phyloP scores from a whole-genome alignment of 1,140 invertebrate species.

The Drosophila repletoides region DNA sequence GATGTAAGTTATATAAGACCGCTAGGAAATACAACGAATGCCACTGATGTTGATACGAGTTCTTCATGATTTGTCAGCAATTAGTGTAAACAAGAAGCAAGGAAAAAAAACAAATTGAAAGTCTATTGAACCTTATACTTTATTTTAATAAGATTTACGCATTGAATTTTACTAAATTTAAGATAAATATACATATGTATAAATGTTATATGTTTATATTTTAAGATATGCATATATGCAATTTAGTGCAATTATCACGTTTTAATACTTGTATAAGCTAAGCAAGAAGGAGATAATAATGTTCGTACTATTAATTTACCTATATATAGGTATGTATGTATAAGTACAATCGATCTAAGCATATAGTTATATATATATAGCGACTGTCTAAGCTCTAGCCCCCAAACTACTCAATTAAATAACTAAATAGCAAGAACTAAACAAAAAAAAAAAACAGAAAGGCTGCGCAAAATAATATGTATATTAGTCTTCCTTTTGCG shows the following conservation, averaged over 20 bases:
- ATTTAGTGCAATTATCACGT: conserved; percentile 71
- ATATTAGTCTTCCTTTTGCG: conserved; percentile 28
- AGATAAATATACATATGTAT: conserved; percentile 37
- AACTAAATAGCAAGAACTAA: conserved; percentile 20
- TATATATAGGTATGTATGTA: conserved; percentile 20
- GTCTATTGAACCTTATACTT: conserved; percentile 58
- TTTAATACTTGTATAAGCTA: conserved; percentile 75
- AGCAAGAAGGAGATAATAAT: conserved; percentile 58
- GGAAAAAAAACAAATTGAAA: conserved; percentile 22
- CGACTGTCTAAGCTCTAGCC: conserved; percentile 19
- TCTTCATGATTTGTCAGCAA: conserved; percentile 54
- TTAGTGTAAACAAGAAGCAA: conserved; percentile 4
- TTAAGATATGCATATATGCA: conserved; percentile 54
- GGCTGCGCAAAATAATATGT: conserved; percentile 11
- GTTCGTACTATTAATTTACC: conserved; percentile 28
- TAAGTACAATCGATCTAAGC: conserved; percentile 42
- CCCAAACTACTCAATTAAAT: conserved; percentile 32
- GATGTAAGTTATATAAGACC: conserved; percentile 86
- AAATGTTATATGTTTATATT: conserved; percentile 43
- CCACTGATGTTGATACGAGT: conserved; percentile 17
- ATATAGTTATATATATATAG: conserved; percentile 23
- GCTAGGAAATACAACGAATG: background rate
- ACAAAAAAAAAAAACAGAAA: conserved; percentile 7
- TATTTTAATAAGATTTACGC: conserved; percentile 59
- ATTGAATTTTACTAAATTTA: conserved; percentile 52